These are phyloP conservation scores for Trissolcus japonicus DNA, from an alignment of 2,888 invertebrate genomes.

Conservation along the genomic window DNA sequence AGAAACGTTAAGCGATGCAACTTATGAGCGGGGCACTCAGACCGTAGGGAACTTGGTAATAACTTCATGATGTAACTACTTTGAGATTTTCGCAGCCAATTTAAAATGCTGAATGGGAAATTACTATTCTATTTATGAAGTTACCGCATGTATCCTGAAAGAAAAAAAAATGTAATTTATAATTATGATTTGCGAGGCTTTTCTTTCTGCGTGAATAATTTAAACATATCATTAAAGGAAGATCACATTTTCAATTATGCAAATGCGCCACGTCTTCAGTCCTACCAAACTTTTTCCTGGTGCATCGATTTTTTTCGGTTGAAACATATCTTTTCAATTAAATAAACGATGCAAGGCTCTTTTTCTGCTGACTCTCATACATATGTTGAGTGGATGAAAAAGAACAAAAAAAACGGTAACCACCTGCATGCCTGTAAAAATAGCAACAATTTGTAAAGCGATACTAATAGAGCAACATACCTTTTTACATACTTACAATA, in stretches of 20 bases:
- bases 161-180: conserved; percentile 20
- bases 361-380: no score
- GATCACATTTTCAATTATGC: conserved; percentile 2
- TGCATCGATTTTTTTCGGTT: no score
- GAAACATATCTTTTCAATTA: no score
- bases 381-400: no score
- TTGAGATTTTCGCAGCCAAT: conserved; percentile 44
- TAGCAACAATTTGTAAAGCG: no score
- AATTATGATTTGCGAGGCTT: conserved; percentile 19
- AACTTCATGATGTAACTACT: conserved; percentile 45
- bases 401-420: no score
- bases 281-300: no score
- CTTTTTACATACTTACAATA: background rate
- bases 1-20: conserved; percentile 42
- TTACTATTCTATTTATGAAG: conserved; percentile 42
- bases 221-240: background rate
- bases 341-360: no score
- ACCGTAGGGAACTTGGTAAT: conserved; percentile 34
- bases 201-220: background rate
- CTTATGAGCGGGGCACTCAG: conserved; percentile 41
- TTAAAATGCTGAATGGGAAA: conserved; percentile 34
- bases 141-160: conserved; percentile 12
- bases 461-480: conserved; percentile 1
- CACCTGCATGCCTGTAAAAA: no score
- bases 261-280: no score